These are phyloP conservation scores for Holothuria leucospilota DNA, from an alignment of 53 echinoderm and acorn worm species.

Conservation along the genomic window DNA sequence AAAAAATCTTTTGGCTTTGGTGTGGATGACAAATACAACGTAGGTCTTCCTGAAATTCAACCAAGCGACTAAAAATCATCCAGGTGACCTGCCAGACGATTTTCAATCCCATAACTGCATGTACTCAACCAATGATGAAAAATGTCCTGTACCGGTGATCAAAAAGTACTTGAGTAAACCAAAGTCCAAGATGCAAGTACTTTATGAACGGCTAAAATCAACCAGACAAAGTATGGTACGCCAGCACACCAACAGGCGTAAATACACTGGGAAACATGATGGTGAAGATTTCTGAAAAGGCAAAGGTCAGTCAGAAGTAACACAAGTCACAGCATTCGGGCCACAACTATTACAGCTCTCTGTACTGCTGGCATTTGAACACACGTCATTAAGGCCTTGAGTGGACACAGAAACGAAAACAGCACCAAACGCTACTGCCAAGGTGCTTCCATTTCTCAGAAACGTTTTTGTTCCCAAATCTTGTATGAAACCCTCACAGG, in stretches of 20 bases:
- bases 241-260: conserved; percentile 18
- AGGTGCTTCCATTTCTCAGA: conserved; percentile 36
- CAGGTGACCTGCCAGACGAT: neutral
- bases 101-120: conserved; percentile 8
- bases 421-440: conserved; percentile 7
- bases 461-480: neutral
- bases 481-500: too few species aligned
- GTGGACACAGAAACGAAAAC: conserved; percentile 25
- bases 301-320: conserved; percentile 23
- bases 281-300: conserved; percentile 14
- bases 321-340: conserved; percentile 47
- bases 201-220: conserved; percentile 46
- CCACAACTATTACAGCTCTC: conserved; percentile 52
- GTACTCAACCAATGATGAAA: conserved; percentile 15
- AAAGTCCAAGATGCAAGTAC: conserved; percentile 3
- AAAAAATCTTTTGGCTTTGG: conserved; percentile 21
- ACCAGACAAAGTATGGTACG: conserved; percentile 33
- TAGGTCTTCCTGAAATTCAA: conserved; percentile 15
- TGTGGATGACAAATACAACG: conserved; percentile 14
- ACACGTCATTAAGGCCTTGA: neutral
- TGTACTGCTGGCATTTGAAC: conserved; percentile 40
- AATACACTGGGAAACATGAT: conserved; percentile 29
- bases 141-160: conserved; percentile 52
- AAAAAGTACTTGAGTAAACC: conserved; percentile 51
- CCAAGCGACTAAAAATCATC: conserved; percentile 3